These are phyloP conservation scores for Callinectes sapidus DNA, from an alignment of 2,888 invertebrate genomes.

Conservation along the genomic window DNA sequence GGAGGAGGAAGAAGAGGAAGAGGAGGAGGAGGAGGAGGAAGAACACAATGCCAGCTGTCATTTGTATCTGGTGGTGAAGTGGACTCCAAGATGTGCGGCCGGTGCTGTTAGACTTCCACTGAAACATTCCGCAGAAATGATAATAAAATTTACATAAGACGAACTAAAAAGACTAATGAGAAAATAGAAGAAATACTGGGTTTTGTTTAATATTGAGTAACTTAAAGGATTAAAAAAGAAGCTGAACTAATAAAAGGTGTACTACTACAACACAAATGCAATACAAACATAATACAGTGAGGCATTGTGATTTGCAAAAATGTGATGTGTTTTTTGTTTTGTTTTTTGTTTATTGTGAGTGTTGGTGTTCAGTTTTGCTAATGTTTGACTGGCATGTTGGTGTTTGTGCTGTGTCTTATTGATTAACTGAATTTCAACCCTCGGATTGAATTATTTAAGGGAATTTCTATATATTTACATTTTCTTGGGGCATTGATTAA, in stretches of 20 bases:
- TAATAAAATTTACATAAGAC: background rate
- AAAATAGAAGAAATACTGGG: background rate
- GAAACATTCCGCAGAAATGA: background rate
- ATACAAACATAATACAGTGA: background rate
- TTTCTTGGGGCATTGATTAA: background rate
- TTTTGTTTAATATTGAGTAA: background rate
- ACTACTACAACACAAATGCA: conserved; percentile 16
- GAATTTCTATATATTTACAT: background rate
- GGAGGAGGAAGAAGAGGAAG: background rate
- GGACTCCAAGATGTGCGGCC: conserved; percentile 7
- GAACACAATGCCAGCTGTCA: background rate
- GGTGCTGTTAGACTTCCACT: background rate
- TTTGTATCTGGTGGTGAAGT: background rate
- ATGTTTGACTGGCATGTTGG: background rate
- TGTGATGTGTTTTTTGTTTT: background rate
- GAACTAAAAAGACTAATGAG: background rate
- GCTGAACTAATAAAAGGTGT: background rate
- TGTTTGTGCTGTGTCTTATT: background rate
- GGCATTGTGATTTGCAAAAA: background rate
- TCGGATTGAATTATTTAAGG: background rate
- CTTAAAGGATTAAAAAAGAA: background rate
- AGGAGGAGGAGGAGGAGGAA: background rate
- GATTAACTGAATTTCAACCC: background rate
- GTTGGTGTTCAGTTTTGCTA: background rate
- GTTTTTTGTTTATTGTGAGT: background rate